A percentile compares a stretch with the other conserved stretches of the same genome.
phyloP scores from a whole-genome alignment of 2,888 invertebrate species.

The Drosophila leonis region DNA sequence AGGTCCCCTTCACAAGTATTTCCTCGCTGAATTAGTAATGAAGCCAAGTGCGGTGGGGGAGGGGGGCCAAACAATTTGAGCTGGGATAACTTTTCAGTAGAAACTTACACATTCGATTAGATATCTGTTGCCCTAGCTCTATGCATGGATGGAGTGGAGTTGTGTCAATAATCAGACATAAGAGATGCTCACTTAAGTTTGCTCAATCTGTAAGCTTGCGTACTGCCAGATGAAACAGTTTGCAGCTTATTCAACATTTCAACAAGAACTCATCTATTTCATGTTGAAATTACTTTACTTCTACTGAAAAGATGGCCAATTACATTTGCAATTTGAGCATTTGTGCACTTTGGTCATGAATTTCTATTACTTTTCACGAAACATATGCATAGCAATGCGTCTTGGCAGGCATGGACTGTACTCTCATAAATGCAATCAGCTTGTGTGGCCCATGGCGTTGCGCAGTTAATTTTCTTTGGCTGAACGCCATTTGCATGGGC shows the following conservation, averaged over 20 bases:
- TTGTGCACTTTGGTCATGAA: not conserved
- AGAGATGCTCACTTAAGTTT: not conserved
- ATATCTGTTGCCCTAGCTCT: not conserved
- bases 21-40: not conserved
- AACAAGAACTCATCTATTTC: not conserved
- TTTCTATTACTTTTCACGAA: not conserved
- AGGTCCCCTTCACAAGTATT: not conserved
- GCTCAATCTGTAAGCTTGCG: not conserved
- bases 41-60: not conserved
- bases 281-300: not conserved
- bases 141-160: not conserved
- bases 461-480: conserved; percentile 57
- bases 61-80: not conserved
- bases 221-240: not conserved
- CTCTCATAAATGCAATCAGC: conserved; percentile 53
- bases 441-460: conserved; percentile 17
- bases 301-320: not conserved
- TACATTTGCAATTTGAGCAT: not conserved
- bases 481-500: conserved; percentile 56
- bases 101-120: conserved; percentile 2
- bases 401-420: not conserved
- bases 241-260: not conserved
- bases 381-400: conserved; percentile 1
- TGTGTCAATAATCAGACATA: not conserved
- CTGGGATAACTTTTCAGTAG: not conserved